Evolutionary conservation across 2,797 vertebrate genomes (phyloP), one percentile per base, ranked within the genome.

Genomic region (Coracias cyanogaster): DNA sequence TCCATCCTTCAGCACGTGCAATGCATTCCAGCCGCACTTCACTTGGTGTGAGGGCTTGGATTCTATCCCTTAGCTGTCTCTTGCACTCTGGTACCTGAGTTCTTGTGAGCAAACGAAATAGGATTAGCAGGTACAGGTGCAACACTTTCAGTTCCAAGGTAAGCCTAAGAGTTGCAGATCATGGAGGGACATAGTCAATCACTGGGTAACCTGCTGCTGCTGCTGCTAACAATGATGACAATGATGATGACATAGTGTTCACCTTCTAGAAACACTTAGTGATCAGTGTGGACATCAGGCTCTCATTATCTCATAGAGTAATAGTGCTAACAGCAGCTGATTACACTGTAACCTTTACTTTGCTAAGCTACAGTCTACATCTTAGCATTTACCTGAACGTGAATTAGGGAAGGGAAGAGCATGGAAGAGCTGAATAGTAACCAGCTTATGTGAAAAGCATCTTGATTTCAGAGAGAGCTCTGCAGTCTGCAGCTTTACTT

Each of bases 211-310:
- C 12, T 13, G 58, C 31, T 79, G 61, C 37, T 79, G 61, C 37
- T 82, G 66, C 57, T 89, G 41, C n/a, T 83, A 71, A 21, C 11
- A 33, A 15, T 4, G n/a, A 31, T 51, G 39, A 46, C 1, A 4
- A 12, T 0, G 2, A 60, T 3, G 28, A 46, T 12, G 28, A 39
- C 17, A 14, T 3, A 39, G 29, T 1, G 7, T 28, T 9, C 9
- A 46, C 57, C 17, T 25, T 71, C 12, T 10, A 61, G 49, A 48
- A 92, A 54, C 5, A 21, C 2, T 2, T 2, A 80, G 64, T 31
- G 43, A 70, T 52, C 54, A 46, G 35, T 33, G 33, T 39, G 49
- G 22, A 28, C 39, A 74, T 78, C 20, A 67, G 43, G 29, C 19
- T 65, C 18, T 77, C 71, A 11, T 57, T 72, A 37, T 62, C 73